phyloP scores from a whole-genome alignment of 2,113 vertebrate genomes.

The Amazona guildingii region DNA sequence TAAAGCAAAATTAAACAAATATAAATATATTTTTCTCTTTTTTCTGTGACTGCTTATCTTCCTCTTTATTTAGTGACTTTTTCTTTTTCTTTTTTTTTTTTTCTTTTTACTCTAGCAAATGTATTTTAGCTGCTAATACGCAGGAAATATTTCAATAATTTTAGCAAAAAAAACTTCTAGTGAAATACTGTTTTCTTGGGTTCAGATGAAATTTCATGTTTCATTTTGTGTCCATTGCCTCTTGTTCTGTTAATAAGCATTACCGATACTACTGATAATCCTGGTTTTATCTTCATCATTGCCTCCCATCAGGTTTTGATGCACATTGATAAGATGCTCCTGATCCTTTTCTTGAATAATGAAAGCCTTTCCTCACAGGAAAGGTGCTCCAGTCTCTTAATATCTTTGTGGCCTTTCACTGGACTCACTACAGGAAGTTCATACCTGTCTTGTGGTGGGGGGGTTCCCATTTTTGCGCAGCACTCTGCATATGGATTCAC shows the following conservation, averaged over 20 bases:
- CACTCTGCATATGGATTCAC: too few species aligned
- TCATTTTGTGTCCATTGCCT: not conserved
- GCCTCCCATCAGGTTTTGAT: not conserved
- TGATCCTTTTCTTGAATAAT: not conserved
- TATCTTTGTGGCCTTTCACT: not conserved
- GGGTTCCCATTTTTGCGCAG: accelerated
- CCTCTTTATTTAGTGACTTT: not conserved
- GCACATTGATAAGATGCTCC: not conserved
- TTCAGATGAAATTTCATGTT: not conserved
- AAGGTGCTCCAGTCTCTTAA: not conserved
- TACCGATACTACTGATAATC: not conserved
- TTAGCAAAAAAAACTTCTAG: not conserved
- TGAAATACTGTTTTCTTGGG: not conserved
- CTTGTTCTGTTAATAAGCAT: not conserved
- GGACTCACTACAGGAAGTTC: not conserved
- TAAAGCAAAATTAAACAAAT: not conserved
- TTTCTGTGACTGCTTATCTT: not conserved
- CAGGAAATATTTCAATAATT: not conserved
- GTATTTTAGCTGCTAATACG: not conserved
- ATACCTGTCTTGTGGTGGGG: too few species aligned
- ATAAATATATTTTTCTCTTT: not conserved
- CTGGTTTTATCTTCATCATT: not conserved
- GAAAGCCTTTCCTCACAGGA: not conserved
- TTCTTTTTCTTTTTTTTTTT: not conserved
- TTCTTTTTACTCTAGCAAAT: not conserved